Base-by-base conservation (phyloP, 2,888 invertebrate genomes). In the Mythimna lalbum region DNA sequence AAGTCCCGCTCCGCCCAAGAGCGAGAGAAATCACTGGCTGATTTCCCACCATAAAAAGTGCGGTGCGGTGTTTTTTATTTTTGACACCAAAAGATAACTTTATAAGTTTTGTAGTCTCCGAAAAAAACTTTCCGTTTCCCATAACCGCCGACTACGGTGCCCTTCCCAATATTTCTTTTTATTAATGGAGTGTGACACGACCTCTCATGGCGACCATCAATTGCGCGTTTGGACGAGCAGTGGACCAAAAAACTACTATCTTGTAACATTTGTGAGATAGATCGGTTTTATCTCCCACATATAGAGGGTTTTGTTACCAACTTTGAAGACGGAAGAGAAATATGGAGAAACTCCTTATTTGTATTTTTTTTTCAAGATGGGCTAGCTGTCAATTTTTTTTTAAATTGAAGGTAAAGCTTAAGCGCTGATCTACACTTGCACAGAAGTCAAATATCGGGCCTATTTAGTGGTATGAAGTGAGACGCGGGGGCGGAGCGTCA, bases 131-230 rank as follows among this genome's bases (percentile, higher is more conserved):
- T 31, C n/a, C 14, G 27, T 50, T 49, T 70, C 27, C 21, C 12
- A 36, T 21, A 52, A 57, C 50, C n/a, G 14, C 53, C 7, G 5
- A 47, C 17, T 47, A 57, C 39, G 36, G 14, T 39, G 12, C n/a
- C 23, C 33, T 19, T 61, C 39, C 61, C 67, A 55, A 71, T 73
- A 77, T 69, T 23, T 77, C 62, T 64, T 69, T 52, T 69, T 81
- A 81, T 81, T 80, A 83, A 83, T 81, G 81, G 63, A 36, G 21
- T 69, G 53, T 77, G 81, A 71, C 81, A 57, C 31, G 49, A 56
- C 49, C 70, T 56, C 56, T 76, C 53, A 66, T n/a, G 10, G 39
- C 27, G 59, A 59, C 66, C 81, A 81, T 81, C 81, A 77, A 81
- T 81, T 67, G 23, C 36, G 10, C 50, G 55, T 75, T 78, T 59